phyloP scores from a whole-genome alignment of 2,888 invertebrate species.

The Cheilosia vulpina region DNA sequence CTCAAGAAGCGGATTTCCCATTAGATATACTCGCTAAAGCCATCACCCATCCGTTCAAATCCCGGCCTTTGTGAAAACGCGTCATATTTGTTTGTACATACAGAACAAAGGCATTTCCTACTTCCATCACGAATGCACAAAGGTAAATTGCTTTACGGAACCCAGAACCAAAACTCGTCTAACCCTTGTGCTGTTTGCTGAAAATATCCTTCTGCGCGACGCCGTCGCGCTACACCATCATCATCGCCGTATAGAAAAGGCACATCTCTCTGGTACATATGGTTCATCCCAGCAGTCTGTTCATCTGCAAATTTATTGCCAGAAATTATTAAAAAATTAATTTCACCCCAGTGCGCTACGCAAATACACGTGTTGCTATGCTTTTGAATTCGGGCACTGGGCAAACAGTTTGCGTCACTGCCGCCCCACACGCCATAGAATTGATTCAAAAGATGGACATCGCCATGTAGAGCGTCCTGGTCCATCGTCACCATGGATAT shows the following conservation, averaged over 20 bases:
- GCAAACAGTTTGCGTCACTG: slow-evolving; percentile 57
- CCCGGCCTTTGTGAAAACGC: slow-evolving; percentile 69
- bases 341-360: slow-evolving; percentile 77
- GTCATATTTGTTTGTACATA: slow-evolving; percentile 70
- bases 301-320: slow-evolving; percentile 77
- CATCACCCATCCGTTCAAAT: slow-evolving; percentile 69
- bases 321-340: slow-evolving; percentile 78
- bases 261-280: slow-evolving; percentile 26
- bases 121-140: slow-evolving; percentile 72
- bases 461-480: not conserved
- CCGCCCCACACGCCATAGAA: not conserved
- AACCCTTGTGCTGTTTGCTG: slow-evolving; percentile 60
- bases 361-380: slow-evolving; percentile 77
- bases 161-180: slow-evolving; percentile 39
- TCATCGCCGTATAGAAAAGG: slow-evolving; percentile 2
- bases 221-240: slow-evolving; percentile 12
- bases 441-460: slow-evolving; percentile 52
- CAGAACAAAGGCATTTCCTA: slow-evolving; percentile 71
- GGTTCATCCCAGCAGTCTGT: slow-evolving; percentile 51
- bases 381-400: slow-evolving; percentile 75
- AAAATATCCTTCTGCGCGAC: slow-evolving; percentile 49
- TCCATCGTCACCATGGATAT: slow-evolving; percentile 67
- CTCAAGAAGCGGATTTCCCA: slow-evolving; percentile 73
- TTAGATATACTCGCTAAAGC: slow-evolving; percentile 66
- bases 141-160: slow-evolving; percentile 70